Conservation (phyloP, 1,140 invertebrate genomes). For the Drosophila equinoxialis region DNA sequence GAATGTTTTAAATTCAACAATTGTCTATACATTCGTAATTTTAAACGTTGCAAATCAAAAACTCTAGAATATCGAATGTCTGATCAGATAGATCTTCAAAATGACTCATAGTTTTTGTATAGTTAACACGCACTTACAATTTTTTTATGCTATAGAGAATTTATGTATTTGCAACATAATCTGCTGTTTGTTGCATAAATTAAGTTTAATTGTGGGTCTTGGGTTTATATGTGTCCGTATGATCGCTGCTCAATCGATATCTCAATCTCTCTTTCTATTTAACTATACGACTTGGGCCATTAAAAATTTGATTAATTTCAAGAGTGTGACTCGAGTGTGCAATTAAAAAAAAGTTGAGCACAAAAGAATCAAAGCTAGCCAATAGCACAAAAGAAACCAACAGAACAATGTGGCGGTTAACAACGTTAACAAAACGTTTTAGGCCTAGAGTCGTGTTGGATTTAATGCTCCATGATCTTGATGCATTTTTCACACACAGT, state of each 20-base stretch:
- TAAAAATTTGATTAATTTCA: conserved; percentile 58
- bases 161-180: conserved; percentile 23
- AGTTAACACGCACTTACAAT: conserved; percentile 45
- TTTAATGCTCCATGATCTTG: conserved; percentile 35
- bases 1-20: no score
- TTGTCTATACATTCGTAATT: no score
- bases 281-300: conserved; percentile 19
- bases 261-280: conserved; percentile 7
- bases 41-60: no score
- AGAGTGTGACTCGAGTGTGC: conserved; percentile 45
- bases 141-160: background rate
- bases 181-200: conserved; percentile 41
- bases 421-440: conserved; percentile 42
- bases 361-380: conserved; percentile 10
- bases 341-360: conserved; percentile 28
- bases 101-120: conserved; percentile 44
- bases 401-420: conserved; percentile 24
- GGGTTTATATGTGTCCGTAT: background rate
- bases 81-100: conserved; percentile 14
- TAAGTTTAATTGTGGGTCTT: conserved; percentile 61
- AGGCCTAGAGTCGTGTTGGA: conserved; percentile 33
- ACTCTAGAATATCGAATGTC: background rate
- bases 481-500: conserved; percentile 40
- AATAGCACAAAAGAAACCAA: no score
- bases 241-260: conserved; percentile 5